Percentiles rank a stretch among this genome's conserved stretches.
phyloP scores from a whole-genome alignment of 2,113 vertebrate genomes.

The Percopsis transmontana region DNA sequence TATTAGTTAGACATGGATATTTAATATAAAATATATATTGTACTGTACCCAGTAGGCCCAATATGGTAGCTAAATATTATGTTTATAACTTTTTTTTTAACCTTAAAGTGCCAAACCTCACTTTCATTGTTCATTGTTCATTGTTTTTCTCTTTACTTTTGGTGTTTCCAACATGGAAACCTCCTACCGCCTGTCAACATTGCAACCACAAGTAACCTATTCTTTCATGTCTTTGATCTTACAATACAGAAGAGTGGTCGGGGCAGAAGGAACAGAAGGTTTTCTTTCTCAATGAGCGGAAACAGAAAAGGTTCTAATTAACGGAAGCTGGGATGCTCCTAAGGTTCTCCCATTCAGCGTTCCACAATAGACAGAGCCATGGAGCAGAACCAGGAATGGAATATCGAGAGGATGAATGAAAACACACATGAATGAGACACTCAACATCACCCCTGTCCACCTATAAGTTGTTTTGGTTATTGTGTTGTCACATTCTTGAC shows the following conservation, averaged over 20 bases:
- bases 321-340: constrained; percentile 77
- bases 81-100: not conserved
- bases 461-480: not conserved
- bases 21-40: not conserved
- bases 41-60: no score
- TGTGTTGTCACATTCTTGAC: constrained; percentile 61
- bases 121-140: constrained; percentile 14
- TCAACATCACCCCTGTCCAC: constrained; percentile 60
- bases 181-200: constrained; percentile 8
- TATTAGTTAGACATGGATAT: not conserved
- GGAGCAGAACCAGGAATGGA: constrained; percentile 83
- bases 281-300: constrained; percentile 73
- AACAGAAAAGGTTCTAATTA: constrained; percentile 82
- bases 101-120: not conserved
- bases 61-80: no score
- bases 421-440: constrained; percentile 70
- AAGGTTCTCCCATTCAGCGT: constrained; percentile 77
- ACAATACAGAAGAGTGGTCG: constrained; percentile 44
- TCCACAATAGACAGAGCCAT: constrained; percentile 79
- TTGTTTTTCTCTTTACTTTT: constrained; percentile 16
- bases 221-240: constrained; percentile 64
- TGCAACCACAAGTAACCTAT: constrained; percentile 39
- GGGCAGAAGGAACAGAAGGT: constrained; percentile 46
- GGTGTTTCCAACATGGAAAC: constrained; percentile 6
- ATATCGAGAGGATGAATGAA: constrained; percentile 77